Base-by-base conservation (phyloP, 2,888 invertebrate species). In the Stratiomys singularior region DNA sequence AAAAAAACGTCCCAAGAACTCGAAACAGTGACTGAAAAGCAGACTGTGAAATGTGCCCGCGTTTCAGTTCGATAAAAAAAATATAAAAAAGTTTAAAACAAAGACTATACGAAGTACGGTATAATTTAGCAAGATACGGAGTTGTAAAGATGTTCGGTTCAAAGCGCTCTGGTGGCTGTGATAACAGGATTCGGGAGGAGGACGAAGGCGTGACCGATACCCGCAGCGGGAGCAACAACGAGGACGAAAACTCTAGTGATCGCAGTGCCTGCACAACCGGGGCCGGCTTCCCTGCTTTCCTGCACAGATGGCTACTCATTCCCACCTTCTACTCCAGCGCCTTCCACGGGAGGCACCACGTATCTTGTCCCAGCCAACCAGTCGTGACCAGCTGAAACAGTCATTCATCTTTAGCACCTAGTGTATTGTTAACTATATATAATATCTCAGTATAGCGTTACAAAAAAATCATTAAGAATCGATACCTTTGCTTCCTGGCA, bases 301-400 rank as follows among this genome's bases (percentile, higher is more conserved):
- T 78, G 4, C 58, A 60, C 5, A 69, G 78, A 76, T 78, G 78
- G 78, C 28, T 78, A 52, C 64, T 78, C 30, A 78, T 76, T 44
- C 78, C 78, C 27, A 76, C 76, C 58, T 78, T 78, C 60, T 78
- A 78, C 58, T 78, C 78, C 11, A 52, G 77, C 46, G 74, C 74
- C 60, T 74, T 37, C 74, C 74, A 74, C 60, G 58, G 74, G 74
- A 58, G 58, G 58, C 74, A 60, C 13, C 60, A 58, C 7, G 25
- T 23, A n/a, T 25, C 69, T 13, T 60, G 28, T 37, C 5, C 74
- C 58, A 58, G 58, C n/a, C 74, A 47, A 37, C 60, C 74, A 37
- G 58, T 74, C 23, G 74, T 60, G n/a, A 60, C 74, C 25, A 74
- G 58, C 74, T 74, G 58, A 74, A 74, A 15, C 0, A 25, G 37